These are phyloP conservation scores for Phalacrocorax pelagicus DNA, from an alignment of 2,113 vertebrate genomes.

Conservation along the genomic window DNA sequence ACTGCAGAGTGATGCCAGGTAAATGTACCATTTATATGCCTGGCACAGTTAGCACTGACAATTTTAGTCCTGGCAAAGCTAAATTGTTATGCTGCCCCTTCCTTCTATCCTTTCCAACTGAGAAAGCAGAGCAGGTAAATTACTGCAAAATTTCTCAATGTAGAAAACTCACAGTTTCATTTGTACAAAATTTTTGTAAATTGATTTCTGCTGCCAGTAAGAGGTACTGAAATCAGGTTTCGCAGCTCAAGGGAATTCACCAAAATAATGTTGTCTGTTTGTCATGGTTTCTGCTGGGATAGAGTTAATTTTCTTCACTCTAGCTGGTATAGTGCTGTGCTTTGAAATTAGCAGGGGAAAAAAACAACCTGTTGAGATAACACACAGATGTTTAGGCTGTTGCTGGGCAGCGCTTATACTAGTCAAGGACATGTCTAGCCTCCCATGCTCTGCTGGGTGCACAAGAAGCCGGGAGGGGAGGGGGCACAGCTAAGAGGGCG, in stretches of 20 bases:
- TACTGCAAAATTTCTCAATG: neutral
- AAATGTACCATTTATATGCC: neutral
- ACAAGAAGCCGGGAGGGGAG: too few species aligned
- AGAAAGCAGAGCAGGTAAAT: neutral
- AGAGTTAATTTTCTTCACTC: too few species aligned
- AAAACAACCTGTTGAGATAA: too few species aligned
- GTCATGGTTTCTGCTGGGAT: too few species aligned
- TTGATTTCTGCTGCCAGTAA: neutral
- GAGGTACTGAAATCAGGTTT: neutral
- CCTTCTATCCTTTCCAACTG: neutral
- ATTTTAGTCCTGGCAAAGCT: neutral
- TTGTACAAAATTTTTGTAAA: neutral
- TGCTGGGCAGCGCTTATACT: too few species aligned
- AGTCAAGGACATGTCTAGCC: too few species aligned
- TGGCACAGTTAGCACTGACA: neutral
- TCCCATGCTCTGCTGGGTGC: too few species aligned
- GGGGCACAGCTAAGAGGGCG: too few species aligned
- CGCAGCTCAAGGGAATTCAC: slow-evolving; percentile 4
- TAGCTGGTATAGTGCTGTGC: too few species aligned
- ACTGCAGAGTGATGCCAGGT: neutral
- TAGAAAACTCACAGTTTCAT: neutral
- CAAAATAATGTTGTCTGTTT: slow-evolving; percentile 29
- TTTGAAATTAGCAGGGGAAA: too few species aligned
- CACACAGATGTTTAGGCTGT: too few species aligned
- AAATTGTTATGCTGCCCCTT: neutral